Percentiles rank a stretch among this genome's conserved stretches.
Conservation (phyloP, 2,888 invertebrate genomes). For the Ptilodon capucinus region DNA sequence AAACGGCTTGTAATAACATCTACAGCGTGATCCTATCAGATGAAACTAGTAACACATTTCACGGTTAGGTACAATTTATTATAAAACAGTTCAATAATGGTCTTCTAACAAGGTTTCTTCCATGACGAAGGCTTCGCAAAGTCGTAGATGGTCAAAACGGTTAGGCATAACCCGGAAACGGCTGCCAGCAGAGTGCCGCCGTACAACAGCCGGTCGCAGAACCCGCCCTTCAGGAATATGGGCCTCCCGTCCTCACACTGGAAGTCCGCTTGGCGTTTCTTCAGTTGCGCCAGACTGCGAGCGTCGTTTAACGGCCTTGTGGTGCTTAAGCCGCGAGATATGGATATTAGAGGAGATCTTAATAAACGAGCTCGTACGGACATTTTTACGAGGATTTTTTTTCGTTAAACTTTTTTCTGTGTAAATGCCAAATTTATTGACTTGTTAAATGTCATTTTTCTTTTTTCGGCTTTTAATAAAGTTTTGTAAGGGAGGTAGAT, state of each 20-base stretch:
- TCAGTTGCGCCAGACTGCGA: conserved; percentile 21
- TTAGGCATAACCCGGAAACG: conserved; percentile 20
- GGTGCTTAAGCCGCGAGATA: conserved; percentile 20
- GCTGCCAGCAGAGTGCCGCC: conserved; percentile 26
- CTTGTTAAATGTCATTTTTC: no score
- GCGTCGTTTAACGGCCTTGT: conserved; percentile 10
- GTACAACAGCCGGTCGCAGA: conserved; percentile 42
- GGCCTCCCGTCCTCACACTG: conserved; percentile 48
- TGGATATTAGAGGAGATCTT: no score
- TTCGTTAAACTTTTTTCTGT: no score
- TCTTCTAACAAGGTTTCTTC: conserved; percentile 25
- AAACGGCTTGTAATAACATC: no score
- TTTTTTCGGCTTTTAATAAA: no score
- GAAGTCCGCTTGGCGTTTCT: conserved; percentile 42
- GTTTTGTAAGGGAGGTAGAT: no score
- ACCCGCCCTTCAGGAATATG: conserved; percentile 38
- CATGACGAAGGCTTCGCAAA: conserved; percentile 46
- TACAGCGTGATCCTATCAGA: no score
- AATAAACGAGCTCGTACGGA: background rate
- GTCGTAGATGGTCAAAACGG: conserved; percentile 32
- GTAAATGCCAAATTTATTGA: no score
- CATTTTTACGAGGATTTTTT: background rate
- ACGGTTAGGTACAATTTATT: no score
- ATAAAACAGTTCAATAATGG: background rate
- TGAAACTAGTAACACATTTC: no score